Evolutionary conservation across 1,140 invertebrate genomes (phyloP).

Genomic region (Campodea augens): DNA sequence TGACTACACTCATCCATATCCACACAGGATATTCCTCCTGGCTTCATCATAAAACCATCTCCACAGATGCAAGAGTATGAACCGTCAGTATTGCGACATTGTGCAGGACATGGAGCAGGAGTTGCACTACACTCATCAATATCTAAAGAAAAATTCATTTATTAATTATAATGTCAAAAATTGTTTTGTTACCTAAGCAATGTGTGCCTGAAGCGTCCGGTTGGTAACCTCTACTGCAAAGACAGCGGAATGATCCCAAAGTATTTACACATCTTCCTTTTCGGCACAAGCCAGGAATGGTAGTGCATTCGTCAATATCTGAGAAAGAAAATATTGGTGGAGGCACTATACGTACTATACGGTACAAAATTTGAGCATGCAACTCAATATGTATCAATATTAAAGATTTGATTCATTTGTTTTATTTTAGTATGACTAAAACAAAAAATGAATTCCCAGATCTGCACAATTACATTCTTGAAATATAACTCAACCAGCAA

Average conservation of each 20-base stretch:
- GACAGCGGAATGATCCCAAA: slow-evolving; percentile 46
- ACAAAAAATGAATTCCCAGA: neutral
- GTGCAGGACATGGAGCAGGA: slow-evolving; percentile 48
- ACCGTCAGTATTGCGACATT: slow-evolving; percentile 58
- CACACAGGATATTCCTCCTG: slow-evolving; percentile 55
- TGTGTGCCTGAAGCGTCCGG: slow-evolving; percentile 34
- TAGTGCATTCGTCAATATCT: slow-evolving; percentile 61
- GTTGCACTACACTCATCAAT: slow-evolving; percentile 46
- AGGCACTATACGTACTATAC: neutral
- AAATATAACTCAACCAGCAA: too few species aligned
- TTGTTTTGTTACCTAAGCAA: slow-evolving; percentile 35
- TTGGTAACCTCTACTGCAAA: slow-evolving; percentile 45
- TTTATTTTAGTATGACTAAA: neutral
- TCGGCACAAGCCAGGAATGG: slow-evolving; percentile 50
- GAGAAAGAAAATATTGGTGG: slow-evolving; percentile 14
- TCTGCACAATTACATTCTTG: too few species aligned
- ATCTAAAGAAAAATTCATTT: slow-evolving; percentile 28
- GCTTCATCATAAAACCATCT: slow-evolving; percentile 44
- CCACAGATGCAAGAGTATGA: slow-evolving; percentile 54
- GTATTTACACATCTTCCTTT: slow-evolving; percentile 62
- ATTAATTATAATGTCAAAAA: slow-evolving; percentile 3
- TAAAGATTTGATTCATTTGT: too few species aligned
- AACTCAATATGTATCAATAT: too few species aligned
- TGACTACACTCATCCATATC: slow-evolving; percentile 68
- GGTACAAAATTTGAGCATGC: too few species aligned